Evolutionary conservation across 2,888 invertebrate species (phyloP), one percentile per base, ranked within the genome.

Genomic region (Argynnis bischoffii): DNA sequence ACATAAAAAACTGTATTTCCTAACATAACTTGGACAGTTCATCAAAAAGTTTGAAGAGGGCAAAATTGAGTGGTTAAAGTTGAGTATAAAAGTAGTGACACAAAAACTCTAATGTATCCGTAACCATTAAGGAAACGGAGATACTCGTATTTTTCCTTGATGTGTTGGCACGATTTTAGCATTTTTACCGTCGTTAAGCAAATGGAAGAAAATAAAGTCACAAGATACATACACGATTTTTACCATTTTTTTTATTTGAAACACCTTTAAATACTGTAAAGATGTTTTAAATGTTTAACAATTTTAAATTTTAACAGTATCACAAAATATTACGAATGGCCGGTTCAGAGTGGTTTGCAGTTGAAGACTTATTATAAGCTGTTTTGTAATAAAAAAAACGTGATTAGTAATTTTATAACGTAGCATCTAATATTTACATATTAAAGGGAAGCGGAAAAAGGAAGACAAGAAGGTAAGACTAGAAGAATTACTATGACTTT

Each of bases 91-190:
- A 66, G 55, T 47, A 69, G 55, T 64, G 18, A 47, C 51, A 54
- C 57, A 71, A 69, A 70, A 70, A 63, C 16, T 71, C 53, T 65
- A 63, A 67, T 64, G 63, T 63, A 65, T 71, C 59, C 63, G 63
- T 48, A 56, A 63, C 67, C 65, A 67, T 71, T 69, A 72, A 63
- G 67, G 61, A 64, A 69, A 67, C 54, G 57, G 21, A 16, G 67
- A 65, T 64, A 69, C 47, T 48, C 57, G 57, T 67, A 67, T 67
- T 67, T 60, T 67, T 63, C 51, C 65, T 63, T 51, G 47, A 71
- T 54, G 63, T 67, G 64, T 69, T 71, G 71, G 69, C 69, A 69
- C 67, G 46, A 51, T 67, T 69, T 63, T 64, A 71, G 57, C 69
- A 61, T 67, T 57, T 60, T 46, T 60, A 51, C 35, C 18, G 59